Evolutionary conservation across 2,888 invertebrate species (phyloP), one percentile per base, ranked within the genome.

Genomic region (Tryphoninae sp.): DNA sequence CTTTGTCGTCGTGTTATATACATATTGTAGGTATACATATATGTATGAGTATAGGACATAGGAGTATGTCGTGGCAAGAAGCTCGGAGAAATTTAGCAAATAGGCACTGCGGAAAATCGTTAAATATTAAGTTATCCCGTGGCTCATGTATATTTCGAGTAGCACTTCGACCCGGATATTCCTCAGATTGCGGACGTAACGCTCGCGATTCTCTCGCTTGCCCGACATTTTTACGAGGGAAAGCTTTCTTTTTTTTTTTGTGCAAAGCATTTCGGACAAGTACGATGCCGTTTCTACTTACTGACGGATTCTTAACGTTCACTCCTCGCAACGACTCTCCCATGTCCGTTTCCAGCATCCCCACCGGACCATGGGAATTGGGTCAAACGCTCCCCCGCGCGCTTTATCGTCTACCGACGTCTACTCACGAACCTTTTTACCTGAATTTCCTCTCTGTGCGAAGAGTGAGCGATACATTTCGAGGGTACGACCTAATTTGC

Each of bases 381-480:
- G 49, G 61, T 72, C 72, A 72, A 61, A 11, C 33, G 7, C 33
- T 33, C 33, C 59, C 49, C 13, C 45, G 45, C 19, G 61, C 61
- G 59, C n/a, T 72, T 72, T 49, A 72, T 61, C 26, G 61, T 19
- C 26, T 45, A 6, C 26, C 61, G n/a, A n/a, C n/a, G 59, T 58
- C 2, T 45, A 71, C 59, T 71, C 59, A 45, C 22, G 64, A 61
- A 49, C 49, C 16, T 51, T 19, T 51, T 33, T 40, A 7, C 9
- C 40, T 26, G 51, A 22, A 8, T 49, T 22, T 13, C 22, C 65
- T 49, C 45, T 65, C 23, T 45, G 13, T 45, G 2, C 13, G 9
- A 45, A 13, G 45, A 23, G 22, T 11, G 22, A 65, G 23, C 8
- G 40, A 65, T 45, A 13, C 23, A 1, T 8, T 11, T 40, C 13